Percentiles rank a stretch among this genome's conserved stretches.
These are phyloP conservation scores for Sisor rabdophorus DNA, from an alignment of 2,113 vertebrate genomes.

Conservation along the genomic window DNA sequence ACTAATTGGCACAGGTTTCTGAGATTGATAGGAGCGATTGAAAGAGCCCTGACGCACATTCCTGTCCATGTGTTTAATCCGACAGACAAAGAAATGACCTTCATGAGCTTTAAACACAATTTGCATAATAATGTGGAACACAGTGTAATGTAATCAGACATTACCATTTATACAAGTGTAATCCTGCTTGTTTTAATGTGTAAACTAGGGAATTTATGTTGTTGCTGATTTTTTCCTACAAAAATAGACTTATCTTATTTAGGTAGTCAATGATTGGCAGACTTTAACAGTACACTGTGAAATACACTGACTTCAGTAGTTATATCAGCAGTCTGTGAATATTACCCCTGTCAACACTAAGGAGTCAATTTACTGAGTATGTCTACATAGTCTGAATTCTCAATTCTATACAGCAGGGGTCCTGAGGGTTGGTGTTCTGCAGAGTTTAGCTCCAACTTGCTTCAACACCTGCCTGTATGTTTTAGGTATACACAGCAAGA, in stretches of 20 bases:
- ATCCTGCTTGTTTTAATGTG: conserved; percentile 70
- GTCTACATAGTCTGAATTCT: background rate
- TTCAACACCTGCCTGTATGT: too few species aligned
- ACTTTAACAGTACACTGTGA: background rate
- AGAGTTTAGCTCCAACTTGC: too few species aligned
- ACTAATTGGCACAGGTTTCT: too few species aligned
- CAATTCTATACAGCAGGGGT: background rate
- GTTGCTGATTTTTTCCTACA: conserved; percentile 71
- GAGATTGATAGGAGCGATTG: too few species aligned
- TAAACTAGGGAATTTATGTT: conserved; percentile 73
- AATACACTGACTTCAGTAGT: background rate
- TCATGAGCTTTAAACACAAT: too few species aligned
- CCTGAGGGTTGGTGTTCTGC: too few species aligned
- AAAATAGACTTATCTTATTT: conserved; percentile 58
- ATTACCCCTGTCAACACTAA: background rate
- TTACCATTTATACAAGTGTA: conserved; percentile 66
- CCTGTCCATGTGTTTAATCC: too few species aligned
- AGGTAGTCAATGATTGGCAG: background rate
- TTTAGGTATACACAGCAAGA: too few species aligned
- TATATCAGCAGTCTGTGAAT: background rate
- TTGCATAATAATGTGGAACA: too few species aligned
- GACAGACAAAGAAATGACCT: too few species aligned
- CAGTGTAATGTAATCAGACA: too few species aligned
- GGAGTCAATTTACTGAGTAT: background rate
- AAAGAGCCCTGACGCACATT: too few species aligned